Conservation (phyloP, 1,140 invertebrate genomes). For the Aphelinus atriplicis region DNA sequence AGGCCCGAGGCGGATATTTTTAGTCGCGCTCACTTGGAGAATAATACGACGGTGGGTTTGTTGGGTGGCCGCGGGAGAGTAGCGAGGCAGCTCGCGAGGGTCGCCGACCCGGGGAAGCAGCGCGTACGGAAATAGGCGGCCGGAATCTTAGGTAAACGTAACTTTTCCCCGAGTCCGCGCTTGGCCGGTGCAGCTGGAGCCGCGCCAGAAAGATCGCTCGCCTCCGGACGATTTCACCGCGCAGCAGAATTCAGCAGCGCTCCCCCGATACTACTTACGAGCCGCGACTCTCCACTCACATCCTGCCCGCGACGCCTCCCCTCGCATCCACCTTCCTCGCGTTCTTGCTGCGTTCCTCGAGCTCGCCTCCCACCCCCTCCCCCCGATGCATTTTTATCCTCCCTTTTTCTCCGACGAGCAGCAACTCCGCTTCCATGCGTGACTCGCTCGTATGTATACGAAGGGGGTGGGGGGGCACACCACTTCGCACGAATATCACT, state of each 20-base stretch:
- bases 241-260: slow-evolving; percentile 7
- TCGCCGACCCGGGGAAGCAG: slow-evolving; percentile 51
- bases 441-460: too few species aligned
- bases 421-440: too few species aligned
- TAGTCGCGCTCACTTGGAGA: slow-evolving; percentile 18
- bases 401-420: too few species aligned
- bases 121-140: slow-evolving; percentile 57
- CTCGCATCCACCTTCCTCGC: not conserved
- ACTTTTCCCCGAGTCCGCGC: slow-evolving; percentile 54
- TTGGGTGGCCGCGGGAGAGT: not conserved
- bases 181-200: slow-evolving; percentile 43
- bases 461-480: too few species aligned
- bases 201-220: slow-evolving; percentile 54
- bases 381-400: too few species aligned
- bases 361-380: not conserved
- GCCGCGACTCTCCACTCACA: too few species aligned
- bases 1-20: slow-evolving; percentile 20
- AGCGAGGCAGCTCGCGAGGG: slow-evolving; percentile 38
- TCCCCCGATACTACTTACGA: too few species aligned
- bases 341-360: not conserved
- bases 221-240: slow-evolving; percentile 45
- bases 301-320: too few species aligned
- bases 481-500: too few species aligned
- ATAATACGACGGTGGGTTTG: slow-evolving; percentile 36
- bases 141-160: slow-evolving; percentile 60